Conservation (phyloP, 1,140 invertebrate genomes). For the Lasioglossum albipes region DNA sequence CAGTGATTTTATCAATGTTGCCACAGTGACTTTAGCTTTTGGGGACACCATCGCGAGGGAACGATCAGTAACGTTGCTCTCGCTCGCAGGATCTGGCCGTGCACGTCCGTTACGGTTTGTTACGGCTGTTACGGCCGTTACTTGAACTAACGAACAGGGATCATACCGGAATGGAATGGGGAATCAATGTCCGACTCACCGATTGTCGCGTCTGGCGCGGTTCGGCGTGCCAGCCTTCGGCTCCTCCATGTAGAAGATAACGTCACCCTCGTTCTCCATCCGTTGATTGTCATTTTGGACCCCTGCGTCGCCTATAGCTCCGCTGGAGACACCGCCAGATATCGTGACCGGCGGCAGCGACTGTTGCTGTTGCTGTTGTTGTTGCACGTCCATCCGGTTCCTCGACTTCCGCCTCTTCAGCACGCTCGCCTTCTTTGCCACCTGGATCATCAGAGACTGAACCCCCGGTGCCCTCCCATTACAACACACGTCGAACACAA, state of each 20-base stretch:
- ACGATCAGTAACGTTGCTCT: too few relatives aligned
- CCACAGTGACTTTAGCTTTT: too few relatives aligned
- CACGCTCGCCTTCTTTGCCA: slow-evolving; percentile 87
- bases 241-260: slow-evolving; percentile 87
- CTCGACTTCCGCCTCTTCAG: slow-evolving; percentile 86
- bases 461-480: slow-evolving; percentile 79
- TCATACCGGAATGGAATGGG: not conserved
- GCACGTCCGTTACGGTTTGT: too few relatives aligned
- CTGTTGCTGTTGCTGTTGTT: slow-evolving; percentile 68
- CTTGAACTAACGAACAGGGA: too few relatives aligned
- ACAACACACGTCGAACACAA: slow-evolving; percentile 76
- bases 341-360: slow-evolving; percentile 63
- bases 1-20: too few relatives aligned
- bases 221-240: slow-evolving; percentile 85
- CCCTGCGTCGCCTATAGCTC: slow-evolving; percentile 27
- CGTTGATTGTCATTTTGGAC: slow-evolving; percentile 69
- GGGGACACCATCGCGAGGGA: too few relatives aligned
- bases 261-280: slow-evolving; percentile 84
- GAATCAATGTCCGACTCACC: slow-evolving; percentile 64
- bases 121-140: too few relatives aligned
- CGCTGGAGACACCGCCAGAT: slow-evolving; percentile 55
- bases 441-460: slow-evolving; percentile 86
- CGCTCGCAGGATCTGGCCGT: too few relatives aligned
- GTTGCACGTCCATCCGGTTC: slow-evolving; percentile 83
- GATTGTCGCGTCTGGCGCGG: slow-evolving; percentile 81